Conservation (phyloP, 2,797 vertebrate genomes). For the Tympanoctomys barrerae region DNA sequence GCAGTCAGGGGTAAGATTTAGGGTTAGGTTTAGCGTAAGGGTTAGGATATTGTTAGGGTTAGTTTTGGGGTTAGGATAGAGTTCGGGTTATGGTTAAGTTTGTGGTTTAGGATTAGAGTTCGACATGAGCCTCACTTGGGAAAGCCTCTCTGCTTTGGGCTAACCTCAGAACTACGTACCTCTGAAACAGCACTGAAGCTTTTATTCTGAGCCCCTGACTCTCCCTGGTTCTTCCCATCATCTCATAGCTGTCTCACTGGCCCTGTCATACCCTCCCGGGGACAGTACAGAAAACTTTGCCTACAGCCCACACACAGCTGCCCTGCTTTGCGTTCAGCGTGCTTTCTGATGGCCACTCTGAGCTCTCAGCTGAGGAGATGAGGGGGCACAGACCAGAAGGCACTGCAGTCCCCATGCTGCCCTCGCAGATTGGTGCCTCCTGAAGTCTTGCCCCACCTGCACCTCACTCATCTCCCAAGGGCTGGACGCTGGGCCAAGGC, state of each 20-base stretch:
- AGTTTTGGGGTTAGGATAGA: too few relatives aligned
- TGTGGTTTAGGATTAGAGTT: too few relatives aligned
- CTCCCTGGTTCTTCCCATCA: background rate
- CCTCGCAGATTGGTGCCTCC: background rate
- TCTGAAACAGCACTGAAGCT: background rate
- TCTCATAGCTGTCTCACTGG: background rate
- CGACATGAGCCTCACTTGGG: background rate
- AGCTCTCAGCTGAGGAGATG: background rate
- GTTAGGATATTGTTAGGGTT: too few relatives aligned
- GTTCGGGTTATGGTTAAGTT: too few relatives aligned
- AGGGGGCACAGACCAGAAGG: background rate
- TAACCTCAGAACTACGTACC: background rate
- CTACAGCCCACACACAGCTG: background rate
- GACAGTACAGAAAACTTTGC: background rate
- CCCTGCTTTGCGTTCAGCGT: background rate
- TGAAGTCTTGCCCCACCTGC: background rate
- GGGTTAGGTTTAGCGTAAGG: too few relatives aligned
- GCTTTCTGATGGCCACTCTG: background rate
- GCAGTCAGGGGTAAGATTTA: too few relatives aligned
- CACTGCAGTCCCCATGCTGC: background rate
- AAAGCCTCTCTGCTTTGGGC: background rate
- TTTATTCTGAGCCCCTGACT: background rate
- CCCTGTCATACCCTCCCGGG: background rate
- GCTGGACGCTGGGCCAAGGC: background rate
- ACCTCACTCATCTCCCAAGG: background rate